A percentile compares a stretch with the other conserved stretches of the same genome.
These are phyloP conservation scores for Neostethus bicornis DNA, from an alignment of 2,797 vertebrate species.

Conservation along the genomic window DNA sequence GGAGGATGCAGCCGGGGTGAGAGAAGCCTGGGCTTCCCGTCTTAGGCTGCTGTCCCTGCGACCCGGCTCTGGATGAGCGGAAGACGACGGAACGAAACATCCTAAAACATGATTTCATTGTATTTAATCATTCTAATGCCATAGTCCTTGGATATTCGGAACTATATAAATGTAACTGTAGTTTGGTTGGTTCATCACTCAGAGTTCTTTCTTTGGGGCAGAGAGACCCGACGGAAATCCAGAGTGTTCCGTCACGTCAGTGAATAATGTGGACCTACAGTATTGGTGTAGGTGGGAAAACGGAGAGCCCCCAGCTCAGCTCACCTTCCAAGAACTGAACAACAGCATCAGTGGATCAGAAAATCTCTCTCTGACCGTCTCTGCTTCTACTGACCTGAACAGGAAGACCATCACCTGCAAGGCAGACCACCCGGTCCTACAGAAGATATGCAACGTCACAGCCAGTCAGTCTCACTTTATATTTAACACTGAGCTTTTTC, in stretches of 20 bases:
- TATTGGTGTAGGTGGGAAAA: conserved; percentile 79
- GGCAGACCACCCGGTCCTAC: conserved; percentile 69
- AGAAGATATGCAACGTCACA: conserved; percentile 71
- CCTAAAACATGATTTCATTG: too few species aligned
- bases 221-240: conserved; percentile 70
- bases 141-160: too few species aligned
- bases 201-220: conserved; percentile 41
- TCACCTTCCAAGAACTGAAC: conserved; percentile 76
- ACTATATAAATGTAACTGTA: not conserved
- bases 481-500: too few species aligned
- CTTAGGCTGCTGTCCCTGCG: too few species aligned
- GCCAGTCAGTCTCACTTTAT: conserved; percentile 80
- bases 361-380: conserved; percentile 41
- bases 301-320: conserved; percentile 69
- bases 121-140: too few species aligned
- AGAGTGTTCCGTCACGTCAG: conserved; percentile 70
- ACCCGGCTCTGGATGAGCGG: too few species aligned
- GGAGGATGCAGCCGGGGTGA: too few species aligned
- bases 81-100: too few species aligned
- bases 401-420: conserved; percentile 70
- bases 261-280: conserved; percentile 59
- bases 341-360: conserved; percentile 32
- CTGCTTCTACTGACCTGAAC: conserved; percentile 52
- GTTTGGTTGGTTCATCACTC: not conserved
- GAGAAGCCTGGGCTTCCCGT: too few species aligned